phyloP scores from a whole-genome alignment of 2,888 invertebrate species.

The Chalcis sispes region DNA sequence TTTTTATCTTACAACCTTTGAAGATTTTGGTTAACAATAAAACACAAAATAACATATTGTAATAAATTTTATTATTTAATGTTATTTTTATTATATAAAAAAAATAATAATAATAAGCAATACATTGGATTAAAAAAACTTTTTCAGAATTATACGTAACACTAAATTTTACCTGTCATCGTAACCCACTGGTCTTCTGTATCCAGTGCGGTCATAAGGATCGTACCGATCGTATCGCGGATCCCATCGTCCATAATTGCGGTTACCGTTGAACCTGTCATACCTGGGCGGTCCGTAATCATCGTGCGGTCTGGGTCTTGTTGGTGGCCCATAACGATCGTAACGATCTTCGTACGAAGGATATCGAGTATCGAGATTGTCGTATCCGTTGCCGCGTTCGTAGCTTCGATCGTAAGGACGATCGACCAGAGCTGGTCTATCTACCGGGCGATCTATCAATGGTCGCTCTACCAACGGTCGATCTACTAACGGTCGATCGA shows the following conservation, averaged over 20 bases:
- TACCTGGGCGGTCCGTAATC: constrained; percentile 55
- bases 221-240: constrained; percentile 67
- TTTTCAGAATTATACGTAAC: no score
- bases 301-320: constrained; percentile 39
- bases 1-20: no score
- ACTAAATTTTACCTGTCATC: constrained; percentile 64
- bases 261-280: constrained; percentile 38
- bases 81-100: neutral
- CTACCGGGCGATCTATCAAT: constrained; percentile 35
- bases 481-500: constrained; percentile 52
- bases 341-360: constrained; percentile 64
- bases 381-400: constrained; percentile 70
- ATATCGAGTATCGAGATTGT: constrained; percentile 66
- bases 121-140: no score
- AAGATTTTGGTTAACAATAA: no score
- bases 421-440: constrained; percentile 49
- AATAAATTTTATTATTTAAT: neutral
- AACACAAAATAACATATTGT: no score
- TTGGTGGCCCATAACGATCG: constrained; percentile 63
- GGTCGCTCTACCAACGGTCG: constrained; percentile 53
- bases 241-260: constrained; percentile 63
- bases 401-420: constrained; percentile 64
- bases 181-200: constrained; percentile 64
- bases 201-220: constrained; percentile 63
- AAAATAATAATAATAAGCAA: no score